Conservation (phyloP, 2,113 vertebrate genomes). For the Varanus komodoensis region DNA sequence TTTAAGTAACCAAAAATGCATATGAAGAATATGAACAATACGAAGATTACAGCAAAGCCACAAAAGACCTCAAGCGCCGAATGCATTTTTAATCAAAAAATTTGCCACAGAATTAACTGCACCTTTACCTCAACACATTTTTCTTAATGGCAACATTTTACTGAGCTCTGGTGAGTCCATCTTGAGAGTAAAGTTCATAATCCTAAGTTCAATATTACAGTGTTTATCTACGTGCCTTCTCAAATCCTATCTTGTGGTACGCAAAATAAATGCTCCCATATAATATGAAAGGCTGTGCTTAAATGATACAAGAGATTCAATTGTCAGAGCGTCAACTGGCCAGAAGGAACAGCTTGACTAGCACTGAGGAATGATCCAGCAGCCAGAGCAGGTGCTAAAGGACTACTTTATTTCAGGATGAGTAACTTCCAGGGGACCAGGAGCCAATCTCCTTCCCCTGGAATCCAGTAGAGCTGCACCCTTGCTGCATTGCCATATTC, state of each 20-base stretch:
- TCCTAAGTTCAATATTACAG: not conserved
- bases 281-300: not conserved
- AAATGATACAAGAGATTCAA: not conserved
- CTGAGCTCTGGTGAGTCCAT: not conserved
- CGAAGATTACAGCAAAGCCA: not conserved
- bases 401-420: not conserved
- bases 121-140: not conserved
- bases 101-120: not conserved
- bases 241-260: not conserved
- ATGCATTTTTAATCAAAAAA: too few relatives aligned
- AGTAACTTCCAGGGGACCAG: too few relatives aligned
- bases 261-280: not conserved
- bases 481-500: too few relatives aligned
- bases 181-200: not conserved
- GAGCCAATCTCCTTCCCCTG: too few relatives aligned
- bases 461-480: too few relatives aligned
- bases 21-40: not conserved
- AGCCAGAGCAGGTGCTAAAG: not conserved
- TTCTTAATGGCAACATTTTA: not conserved
- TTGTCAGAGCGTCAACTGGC: not conserved
- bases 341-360: not conserved
- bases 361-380: not conserved
- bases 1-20: not conserved
- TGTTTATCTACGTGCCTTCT: not conserved
- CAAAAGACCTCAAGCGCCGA: not conserved